A percentile compares a stretch with the other conserved stretches of the same genome.
Conservation (phyloP, 2,888 invertebrate species). For the Chrysolina haemoptera region DNA sequence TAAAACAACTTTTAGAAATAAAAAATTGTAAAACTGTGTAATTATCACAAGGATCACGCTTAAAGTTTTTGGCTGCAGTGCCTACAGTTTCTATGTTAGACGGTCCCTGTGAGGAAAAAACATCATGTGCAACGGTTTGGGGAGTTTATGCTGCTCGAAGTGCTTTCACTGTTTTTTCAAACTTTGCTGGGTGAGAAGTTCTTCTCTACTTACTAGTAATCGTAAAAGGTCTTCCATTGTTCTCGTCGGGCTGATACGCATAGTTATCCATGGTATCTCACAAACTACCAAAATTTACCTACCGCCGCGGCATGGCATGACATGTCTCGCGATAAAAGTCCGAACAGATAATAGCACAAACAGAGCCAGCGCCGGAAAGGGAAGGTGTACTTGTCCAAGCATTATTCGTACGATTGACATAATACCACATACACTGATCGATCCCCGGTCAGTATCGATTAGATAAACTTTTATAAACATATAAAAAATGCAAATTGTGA, state of each 20-base stretch:
- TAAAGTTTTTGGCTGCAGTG: too few species aligned
- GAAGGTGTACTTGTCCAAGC: slow-evolving; percentile 26
- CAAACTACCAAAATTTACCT: slow-evolving; percentile 20
- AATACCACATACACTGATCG: slow-evolving; percentile 28
- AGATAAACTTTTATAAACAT: slow-evolving; percentile 34
- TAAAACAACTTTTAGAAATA: too few species aligned
- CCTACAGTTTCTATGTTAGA: too few species aligned
- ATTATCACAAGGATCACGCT: too few species aligned
- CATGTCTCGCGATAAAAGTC: slow-evolving; percentile 31
- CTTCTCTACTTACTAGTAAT: slow-evolving; percentile 49
- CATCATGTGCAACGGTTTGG: too few species aligned
- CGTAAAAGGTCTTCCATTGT: slow-evolving; percentile 51
- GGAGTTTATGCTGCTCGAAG: too few species aligned
- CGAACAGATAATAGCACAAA: slow-evolving; percentile 32
- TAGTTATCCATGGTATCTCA: slow-evolving; percentile 55
- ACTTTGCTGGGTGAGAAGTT: not conserved
- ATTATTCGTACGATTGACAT: slow-evolving; percentile 40
- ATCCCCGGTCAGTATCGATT: slow-evolving; percentile 36
- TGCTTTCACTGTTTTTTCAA: too few species aligned
- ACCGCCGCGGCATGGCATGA: not conserved
- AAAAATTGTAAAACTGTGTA: too few species aligned
- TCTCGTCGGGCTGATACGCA: slow-evolving; percentile 55
- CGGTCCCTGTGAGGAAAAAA: too few species aligned
- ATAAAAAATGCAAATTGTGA: slow-evolving; percentile 38
- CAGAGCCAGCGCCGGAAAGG: slow-evolving; percentile 18